phyloP scores from a whole-genome alignment of 2,888 invertebrate species.

The Tenodera sinensis region DNA sequence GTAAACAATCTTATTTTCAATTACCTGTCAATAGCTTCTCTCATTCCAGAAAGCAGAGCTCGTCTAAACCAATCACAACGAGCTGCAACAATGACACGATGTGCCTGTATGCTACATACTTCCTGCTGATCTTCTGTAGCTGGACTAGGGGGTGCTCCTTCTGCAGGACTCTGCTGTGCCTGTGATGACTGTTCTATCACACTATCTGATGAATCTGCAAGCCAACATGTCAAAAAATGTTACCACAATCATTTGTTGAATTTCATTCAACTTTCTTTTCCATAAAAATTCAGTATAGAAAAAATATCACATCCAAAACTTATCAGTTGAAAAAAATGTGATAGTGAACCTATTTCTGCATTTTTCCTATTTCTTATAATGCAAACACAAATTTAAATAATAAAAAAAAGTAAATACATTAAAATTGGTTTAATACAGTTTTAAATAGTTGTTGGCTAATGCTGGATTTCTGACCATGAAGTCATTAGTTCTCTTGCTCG shows the following conservation, averaged over 20 bases:
- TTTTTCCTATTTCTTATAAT: too few relatives aligned
- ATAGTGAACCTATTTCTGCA: too few relatives aligned
- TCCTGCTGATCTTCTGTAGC: conserved; percentile 33
- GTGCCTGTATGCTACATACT: conserved; percentile 51
- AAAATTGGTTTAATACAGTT: too few relatives aligned
- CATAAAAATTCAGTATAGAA: too few relatives aligned
- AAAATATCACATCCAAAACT: too few relatives aligned
- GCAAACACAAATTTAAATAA: too few relatives aligned
- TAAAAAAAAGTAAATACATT: too few relatives aligned
- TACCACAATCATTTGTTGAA: background rate
- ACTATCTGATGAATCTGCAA: conserved; percentile 26
- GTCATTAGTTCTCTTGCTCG: too few relatives aligned
- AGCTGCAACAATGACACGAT: conserved; percentile 63
- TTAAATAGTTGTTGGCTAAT: too few relatives aligned
- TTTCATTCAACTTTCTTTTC: too few relatives aligned
- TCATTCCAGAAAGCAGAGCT: conserved; percentile 66
- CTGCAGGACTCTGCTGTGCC: conserved; percentile 12
- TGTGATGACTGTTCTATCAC: conserved; percentile 20
- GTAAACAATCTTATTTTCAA: background rate
- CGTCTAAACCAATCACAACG: conserved; percentile 67
- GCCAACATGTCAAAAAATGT: background rate
- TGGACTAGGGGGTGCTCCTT: background rate
- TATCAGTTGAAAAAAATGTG: too few relatives aligned
- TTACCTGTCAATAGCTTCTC: conserved; percentile 64
- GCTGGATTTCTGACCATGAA: too few relatives aligned